A percentile compares a stretch with the other conserved stretches of the same genome.
Conservation (phyloP, 2,888 invertebrate genomes). For the Oligia strigilis region DNA sequence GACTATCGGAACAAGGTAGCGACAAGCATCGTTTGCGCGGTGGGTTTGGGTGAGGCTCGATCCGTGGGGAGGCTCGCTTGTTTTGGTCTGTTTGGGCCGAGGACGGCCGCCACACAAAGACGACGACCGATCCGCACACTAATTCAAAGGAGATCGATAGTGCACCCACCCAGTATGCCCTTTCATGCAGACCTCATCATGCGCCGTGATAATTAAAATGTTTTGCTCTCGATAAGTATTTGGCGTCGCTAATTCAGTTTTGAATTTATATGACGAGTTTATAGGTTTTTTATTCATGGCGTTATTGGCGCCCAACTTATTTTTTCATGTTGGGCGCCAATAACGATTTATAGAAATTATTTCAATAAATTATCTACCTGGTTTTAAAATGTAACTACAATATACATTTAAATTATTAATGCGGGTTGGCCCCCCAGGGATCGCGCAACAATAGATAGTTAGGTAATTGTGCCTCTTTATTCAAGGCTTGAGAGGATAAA, state of each 20-base stretch:
- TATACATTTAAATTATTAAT: not conserved
- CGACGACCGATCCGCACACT: constrained; percentile 90
- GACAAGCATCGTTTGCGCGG: constrained; percentile 76
- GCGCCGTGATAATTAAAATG: constrained; percentile 83
- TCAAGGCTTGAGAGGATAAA: not conserved
- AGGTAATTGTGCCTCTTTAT: not conserved
- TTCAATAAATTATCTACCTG: not conserved
- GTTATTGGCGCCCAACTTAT: constrained; percentile 28
- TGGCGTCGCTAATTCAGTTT: constrained; percentile 47
- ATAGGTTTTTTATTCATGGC: not conserved
- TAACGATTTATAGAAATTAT: not conserved
- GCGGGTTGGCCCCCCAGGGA: rapidly evolving
- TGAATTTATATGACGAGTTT: constrained; percentile 1
- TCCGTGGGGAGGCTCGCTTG: constrained; percentile 80
- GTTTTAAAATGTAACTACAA: not conserved
- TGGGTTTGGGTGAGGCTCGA: constrained; percentile 72
- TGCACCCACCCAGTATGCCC: constrained; percentile 86
- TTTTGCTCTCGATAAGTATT: constrained; percentile 70
- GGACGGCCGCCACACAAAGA: constrained; percentile 89
- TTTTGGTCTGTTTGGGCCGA: constrained; percentile 91
- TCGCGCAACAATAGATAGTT: no score
- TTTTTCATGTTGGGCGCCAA: constrained; percentile 39
- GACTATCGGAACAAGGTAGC: constrained; percentile 81
- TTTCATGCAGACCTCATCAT: constrained; percentile 85
- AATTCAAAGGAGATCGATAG: constrained; percentile 90